Conservation (phyloP, 2,113 vertebrate genomes). For the Astatotilapia flaviijosephi region DNA sequence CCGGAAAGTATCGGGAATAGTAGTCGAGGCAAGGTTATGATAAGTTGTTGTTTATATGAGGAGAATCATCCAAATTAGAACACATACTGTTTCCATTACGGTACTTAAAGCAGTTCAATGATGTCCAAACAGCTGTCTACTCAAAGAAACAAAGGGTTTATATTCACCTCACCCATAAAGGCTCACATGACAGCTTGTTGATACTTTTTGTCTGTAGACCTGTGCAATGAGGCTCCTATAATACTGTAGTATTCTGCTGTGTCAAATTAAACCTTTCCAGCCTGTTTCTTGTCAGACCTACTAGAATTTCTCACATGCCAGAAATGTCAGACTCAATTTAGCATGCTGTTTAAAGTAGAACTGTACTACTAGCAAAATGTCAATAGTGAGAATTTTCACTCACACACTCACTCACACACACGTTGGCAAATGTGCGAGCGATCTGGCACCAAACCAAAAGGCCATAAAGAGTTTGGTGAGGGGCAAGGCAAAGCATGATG, state of each 20-base stretch:
- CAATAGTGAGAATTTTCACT: background rate
- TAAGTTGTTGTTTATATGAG: constrained; percentile 3
- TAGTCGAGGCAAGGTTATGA: background rate
- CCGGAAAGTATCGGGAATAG: background rate
- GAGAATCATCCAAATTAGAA: background rate
- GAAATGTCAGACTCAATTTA: background rate
- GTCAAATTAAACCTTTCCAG: constrained; percentile 19
- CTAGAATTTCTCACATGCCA: background rate
- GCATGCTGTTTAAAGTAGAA: background rate
- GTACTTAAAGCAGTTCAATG: constrained; percentile 17
- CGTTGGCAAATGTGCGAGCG: constrained; percentile 52
- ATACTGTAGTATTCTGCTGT: background rate
- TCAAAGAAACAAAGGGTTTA: constrained; percentile 21
- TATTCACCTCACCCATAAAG: background rate
- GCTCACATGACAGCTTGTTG: constrained; percentile 40
- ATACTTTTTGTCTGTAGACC: constrained; percentile 23
- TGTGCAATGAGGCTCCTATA: background rate
- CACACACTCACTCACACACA: background rate
- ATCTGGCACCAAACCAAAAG: constrained; percentile 46
- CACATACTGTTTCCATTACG: constrained; percentile 8
- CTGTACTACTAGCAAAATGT: background rate
- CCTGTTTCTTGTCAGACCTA: background rate
- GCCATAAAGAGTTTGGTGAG: constrained; percentile 55
- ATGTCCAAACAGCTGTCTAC: constrained; percentile 31
- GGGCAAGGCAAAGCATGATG: constrained; percentile 61